phyloP scores from a whole-genome alignment of 2,113 vertebrate species.

The Zosterops lateralis region DNA sequence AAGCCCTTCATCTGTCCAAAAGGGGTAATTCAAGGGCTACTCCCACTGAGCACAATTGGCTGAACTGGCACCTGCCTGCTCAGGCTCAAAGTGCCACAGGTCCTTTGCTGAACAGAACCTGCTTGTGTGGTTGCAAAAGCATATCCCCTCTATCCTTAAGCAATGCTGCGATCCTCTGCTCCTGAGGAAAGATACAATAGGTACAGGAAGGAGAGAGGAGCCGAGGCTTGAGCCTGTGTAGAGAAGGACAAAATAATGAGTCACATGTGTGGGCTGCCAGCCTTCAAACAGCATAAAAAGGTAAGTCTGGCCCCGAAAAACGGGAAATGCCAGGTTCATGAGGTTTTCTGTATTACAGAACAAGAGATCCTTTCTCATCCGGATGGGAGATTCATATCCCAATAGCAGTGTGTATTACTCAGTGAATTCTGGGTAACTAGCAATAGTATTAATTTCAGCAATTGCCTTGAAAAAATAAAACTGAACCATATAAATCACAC shows the following conservation, averaged over 20 bases:
- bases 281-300: background rate
- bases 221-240: background rate
- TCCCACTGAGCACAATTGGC: background rate
- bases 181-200: background rate
- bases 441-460: background rate
- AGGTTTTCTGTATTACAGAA: background rate
- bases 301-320: background rate
- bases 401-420: background rate
- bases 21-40: accelerated
- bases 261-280: background rate
- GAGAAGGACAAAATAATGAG: background rate
- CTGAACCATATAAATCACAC: background rate
- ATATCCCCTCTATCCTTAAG: background rate
- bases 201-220: background rate
- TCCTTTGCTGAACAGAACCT: background rate
- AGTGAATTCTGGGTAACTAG: background rate
- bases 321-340: background rate
- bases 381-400: accelerated
- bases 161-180: background rate
- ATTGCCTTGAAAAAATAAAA: background rate
- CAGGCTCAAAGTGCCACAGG: background rate
- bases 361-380: background rate
- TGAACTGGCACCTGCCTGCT: background rate
- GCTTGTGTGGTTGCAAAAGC: background rate
- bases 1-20: background rate